Evolutionary conservation across 1,140 invertebrate genomes (phyloP), one percentile per base, ranked within the genome.

Genomic region (Mactra quadrangularis): DNA sequence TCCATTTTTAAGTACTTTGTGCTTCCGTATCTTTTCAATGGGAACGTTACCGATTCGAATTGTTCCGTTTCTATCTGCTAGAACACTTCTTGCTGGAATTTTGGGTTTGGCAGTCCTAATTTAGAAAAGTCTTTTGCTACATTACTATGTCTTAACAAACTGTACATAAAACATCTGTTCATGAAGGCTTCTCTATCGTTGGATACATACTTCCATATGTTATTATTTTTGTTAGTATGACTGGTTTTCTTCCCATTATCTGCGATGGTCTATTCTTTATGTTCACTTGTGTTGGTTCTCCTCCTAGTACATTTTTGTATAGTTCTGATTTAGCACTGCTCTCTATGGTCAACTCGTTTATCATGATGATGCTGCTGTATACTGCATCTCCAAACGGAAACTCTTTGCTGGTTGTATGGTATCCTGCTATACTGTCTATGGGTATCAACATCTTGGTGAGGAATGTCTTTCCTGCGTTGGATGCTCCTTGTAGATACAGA

Each of bases 391-490:
- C n/a, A 27, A 74, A 74, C 4, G 71, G 29, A 52, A 74, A 74
- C 25, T 74, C 71, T 59, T 74, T 74, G n/a, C 11, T 22, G 50
- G 22, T 57, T 25, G 52, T 74, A 22, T 35, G 13, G 13, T 4
- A n/a, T 38, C 52, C 71, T 11, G 33, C 53, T 15, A 29, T 33
- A 11, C 11, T 22, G 7, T 13, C n/a, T 7, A 31, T n/a, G 9
- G 52, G 71, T 2, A 55, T 13, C 3, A 74, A 19, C 31, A 3
- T 29, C 3, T 19, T 47, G n/a, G 31, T 57, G 19, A 17, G 35
- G 53, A 33, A 74, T n/a, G 50, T 74, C 22, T 74, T 74, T 4
- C 71, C 71, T 7, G 71, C 71, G 52, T 74, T 74, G 31, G 4
- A 15, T n/a, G 19, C 33, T 33, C 71, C 50, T 27, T 74, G n/a